Evolutionary conservation across 2,888 invertebrate species (phyloP).

Genomic region (Orthosia gracilis): DNA sequence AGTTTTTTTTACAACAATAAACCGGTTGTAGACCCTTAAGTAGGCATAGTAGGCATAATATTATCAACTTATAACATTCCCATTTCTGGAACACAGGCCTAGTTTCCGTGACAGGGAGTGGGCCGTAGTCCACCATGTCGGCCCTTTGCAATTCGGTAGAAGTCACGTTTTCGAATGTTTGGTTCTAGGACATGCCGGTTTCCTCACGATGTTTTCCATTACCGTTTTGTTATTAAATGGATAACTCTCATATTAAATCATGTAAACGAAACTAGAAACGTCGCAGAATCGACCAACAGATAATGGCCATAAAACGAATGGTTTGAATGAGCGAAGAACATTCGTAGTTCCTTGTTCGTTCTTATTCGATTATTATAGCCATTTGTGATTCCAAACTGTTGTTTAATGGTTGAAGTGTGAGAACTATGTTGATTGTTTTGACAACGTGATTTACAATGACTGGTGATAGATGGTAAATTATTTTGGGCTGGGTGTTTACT

Average conservation of each 20-base stretch:
- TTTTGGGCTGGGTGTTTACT: slow-evolving; percentile 40
- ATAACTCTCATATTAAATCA: not conserved
- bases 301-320: slow-evolving; percentile 48
- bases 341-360: slow-evolving; percentile 41
- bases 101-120: no score
- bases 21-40: no score
- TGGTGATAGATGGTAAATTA: slow-evolving; percentile 39
- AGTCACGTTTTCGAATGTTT: no score
- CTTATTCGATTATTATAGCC: slow-evolving; percentile 52
- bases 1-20: no score
- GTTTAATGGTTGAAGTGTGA: slow-evolving; percentile 54
- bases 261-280: not conserved
- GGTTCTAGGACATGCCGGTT: no score
- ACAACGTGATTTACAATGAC: slow-evolving; percentile 44
- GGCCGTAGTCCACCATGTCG: no score
- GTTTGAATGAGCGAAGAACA: slow-evolving; percentile 40
- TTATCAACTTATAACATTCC: no score
- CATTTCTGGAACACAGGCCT: no score
- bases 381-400: slow-evolving; percentile 41
- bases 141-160: no score
- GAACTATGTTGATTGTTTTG: slow-evolving; percentile 53
- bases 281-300: not conserved
- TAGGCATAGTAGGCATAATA: no score
- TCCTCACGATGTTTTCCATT: no score
- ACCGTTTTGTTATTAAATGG: no score